Evolutionary conservation across 2,797 vertebrate species (phyloP), one percentile per base, ranked within the genome.

Genomic region (Siniperca undulata): DNA sequence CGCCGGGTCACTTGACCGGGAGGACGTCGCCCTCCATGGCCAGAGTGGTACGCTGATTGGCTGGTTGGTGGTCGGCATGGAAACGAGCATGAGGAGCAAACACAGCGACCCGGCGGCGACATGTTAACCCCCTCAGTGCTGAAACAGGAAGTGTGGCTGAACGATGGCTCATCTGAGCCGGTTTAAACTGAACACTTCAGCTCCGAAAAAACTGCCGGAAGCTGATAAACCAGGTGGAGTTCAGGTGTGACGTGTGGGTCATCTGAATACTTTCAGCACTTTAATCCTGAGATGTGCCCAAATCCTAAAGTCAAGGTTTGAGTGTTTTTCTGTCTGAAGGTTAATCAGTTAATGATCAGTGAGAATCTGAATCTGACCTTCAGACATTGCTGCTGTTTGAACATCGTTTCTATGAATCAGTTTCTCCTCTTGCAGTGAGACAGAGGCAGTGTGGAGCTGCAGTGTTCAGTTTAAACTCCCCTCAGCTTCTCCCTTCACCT

Each of bases 1-100:
- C 76, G 92, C 93, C 17, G 3, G 55, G 70, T 75, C 69, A 95
- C 88, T 89, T 97, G 87, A 93, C 94, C 24, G 95, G 96, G 89
- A 95, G 77, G 78, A 85, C 12, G 8, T 78, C 97, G 11, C 96
- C 97, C 0, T 91, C 96, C 1, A 80, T 95, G 7, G 92, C 96
- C 87, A 96, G 83, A 97, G 96, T 97, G 92, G 97, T 97, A 98
- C 93, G 97, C 76, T 66, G 55, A 74, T 59, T 79, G 74, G 58
- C 58, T 83, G 81, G 46, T 81, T 80, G 58, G 34, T 81, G 70
- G 72, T 81, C 12, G 34, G 82, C 86, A 90, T 88, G 88, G 76
- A 78, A 87, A 85, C 10, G 12, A 76, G 81, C 82, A 89, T 90
- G 81, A 71, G 52, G 56, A 44, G 27, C 42, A 69, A 38, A 61